Conservation (phyloP, 2,797 vertebrate species). For the Acrocephalus scirpaceus region DNA sequence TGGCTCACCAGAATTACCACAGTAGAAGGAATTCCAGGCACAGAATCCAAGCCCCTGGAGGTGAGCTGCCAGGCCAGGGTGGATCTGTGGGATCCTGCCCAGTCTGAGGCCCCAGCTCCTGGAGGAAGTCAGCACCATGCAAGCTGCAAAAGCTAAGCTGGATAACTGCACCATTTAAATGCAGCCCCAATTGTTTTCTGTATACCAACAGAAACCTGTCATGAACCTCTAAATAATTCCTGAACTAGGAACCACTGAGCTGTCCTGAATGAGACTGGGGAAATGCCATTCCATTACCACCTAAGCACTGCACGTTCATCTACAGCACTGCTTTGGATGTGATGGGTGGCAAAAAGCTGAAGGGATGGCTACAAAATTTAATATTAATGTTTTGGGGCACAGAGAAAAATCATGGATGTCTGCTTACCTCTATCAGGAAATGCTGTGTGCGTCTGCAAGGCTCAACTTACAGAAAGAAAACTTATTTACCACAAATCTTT, state of each 20-base stretch:
- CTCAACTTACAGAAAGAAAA: background rate
- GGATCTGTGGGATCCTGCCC: background rate
- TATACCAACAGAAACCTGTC: background rate
- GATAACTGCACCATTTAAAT: background rate
- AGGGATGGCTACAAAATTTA: background rate
- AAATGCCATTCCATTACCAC: background rate
- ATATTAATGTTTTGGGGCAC: background rate
- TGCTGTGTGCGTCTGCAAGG: background rate
- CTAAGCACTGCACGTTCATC: background rate
- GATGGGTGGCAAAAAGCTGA: background rate
- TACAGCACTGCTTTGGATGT: background rate
- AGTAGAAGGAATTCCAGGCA: background rate
- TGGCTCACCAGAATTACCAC: accelerated
- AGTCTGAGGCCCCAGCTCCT: background rate
- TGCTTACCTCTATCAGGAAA: background rate
- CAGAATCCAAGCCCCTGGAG: background rate
- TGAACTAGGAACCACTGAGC: background rate
- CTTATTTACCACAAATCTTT: background rate
- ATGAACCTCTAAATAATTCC: background rate
- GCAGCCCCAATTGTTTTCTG: background rate
- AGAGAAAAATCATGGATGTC: background rate
- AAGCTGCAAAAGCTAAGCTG: background rate
- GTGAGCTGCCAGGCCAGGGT: background rate
- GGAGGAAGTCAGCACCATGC: accelerated
- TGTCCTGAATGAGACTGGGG: background rate